A percentile compares a stretch with the other conserved stretches of the same genome.
Conservation (phyloP, 2,888 invertebrate genomes). For the Lycaena phlaeas region DNA sequence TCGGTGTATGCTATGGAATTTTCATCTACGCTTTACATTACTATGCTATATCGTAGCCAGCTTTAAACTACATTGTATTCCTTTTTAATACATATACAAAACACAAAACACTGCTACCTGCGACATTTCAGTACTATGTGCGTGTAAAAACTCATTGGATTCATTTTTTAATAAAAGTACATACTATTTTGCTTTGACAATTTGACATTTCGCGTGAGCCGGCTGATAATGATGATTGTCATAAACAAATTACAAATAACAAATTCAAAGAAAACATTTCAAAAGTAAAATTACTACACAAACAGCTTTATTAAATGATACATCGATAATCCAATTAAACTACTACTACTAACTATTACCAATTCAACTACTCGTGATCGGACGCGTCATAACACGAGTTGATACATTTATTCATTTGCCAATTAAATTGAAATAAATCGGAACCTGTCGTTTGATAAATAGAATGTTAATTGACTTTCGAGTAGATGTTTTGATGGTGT, state of each 20-base stretch:
- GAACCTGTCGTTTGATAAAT: no score
- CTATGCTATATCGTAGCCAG: constrained; percentile 8
- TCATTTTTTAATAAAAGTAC: no score
- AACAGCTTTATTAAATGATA: neutral
- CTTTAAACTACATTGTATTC: neutral
- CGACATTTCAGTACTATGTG: no score
- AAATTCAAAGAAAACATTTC: neutral
- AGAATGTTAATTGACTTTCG: no score
- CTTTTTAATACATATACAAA: no score
- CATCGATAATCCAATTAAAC: neutral
- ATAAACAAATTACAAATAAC: no score
- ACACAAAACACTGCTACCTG: no score
- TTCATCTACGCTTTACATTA: constrained; percentile 9
- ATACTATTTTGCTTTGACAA: no score
- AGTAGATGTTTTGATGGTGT: no score
- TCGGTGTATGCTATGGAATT: constrained; percentile 29
- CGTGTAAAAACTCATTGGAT: no score
- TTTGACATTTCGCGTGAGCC: no score
- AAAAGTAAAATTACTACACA: neutral
- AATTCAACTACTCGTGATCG: constrained; percentile 1
- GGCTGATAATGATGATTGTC: no score
- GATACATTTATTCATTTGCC: constrained; percentile 3
- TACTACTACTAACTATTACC: constrained; percentile 1
- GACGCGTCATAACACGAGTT: constrained; percentile 6
- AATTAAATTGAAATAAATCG: neutral